Evolutionary conservation across 64 coral and sea anemone genomes (phyloP).

Genomic region (Stylophora pistillata): DNA sequence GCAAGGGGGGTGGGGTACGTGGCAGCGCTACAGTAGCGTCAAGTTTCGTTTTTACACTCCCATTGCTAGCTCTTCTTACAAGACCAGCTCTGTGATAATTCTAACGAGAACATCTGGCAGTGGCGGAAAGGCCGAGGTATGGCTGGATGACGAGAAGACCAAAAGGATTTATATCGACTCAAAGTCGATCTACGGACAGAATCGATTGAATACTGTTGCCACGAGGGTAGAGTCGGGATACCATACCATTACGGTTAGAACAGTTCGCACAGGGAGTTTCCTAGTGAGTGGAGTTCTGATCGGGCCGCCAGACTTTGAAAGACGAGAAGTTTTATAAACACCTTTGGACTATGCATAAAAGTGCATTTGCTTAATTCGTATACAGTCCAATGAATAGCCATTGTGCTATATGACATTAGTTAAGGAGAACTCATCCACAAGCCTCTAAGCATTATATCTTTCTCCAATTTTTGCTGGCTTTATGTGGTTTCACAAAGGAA

Average conservation of each 20-base stretch:
- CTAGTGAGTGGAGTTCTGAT: conserved; percentile 65
- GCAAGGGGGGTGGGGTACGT: conserved; percentile 67
- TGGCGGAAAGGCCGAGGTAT: conserved; percentile 56
- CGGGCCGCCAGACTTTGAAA: conserved; percentile 76
- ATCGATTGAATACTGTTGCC: conserved; percentile 44
- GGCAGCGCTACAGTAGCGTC: conserved; percentile 7
- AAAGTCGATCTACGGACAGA: conserved; percentile 56
- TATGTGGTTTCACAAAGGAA: no score
- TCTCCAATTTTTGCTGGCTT: no score
- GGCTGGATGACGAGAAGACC: conserved; percentile 45
- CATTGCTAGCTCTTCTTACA: not conserved
- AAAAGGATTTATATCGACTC: conserved; percentile 35
- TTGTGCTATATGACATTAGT: no score
- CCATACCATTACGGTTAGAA: conserved; percentile 60
- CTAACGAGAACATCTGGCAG: conserved; percentile 53
- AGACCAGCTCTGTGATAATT: conserved; percentile 62
- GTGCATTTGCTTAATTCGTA: no score
- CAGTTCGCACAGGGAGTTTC: conserved; percentile 52
- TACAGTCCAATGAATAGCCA: no score
- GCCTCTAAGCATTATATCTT: no score
- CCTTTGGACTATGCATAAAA: no score
- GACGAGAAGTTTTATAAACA: conserved; percentile 34
- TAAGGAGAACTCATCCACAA: no score
- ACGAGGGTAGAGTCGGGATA: conserved; percentile 50
- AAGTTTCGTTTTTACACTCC: conserved; percentile 54